Conservation (phyloP, 2,113 vertebrate genomes). For the Myotis lucifugus region DNA sequence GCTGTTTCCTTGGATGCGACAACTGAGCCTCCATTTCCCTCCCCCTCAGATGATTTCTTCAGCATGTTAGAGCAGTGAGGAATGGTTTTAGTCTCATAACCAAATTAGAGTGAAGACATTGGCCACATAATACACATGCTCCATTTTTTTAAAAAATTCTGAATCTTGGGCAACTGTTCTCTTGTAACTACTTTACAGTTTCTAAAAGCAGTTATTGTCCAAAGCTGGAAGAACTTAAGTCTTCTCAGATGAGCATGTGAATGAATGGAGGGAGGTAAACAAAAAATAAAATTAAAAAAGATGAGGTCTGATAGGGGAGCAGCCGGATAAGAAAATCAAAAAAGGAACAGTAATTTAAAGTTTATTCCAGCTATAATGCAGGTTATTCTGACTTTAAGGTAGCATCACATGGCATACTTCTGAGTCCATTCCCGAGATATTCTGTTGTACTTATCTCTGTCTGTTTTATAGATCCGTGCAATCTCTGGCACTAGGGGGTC, state of each 20-base stretch:
- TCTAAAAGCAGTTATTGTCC: slow-evolving; percentile 93
- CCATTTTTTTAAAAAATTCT: slow-evolving; percentile 87
- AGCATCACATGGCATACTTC: slow-evolving; percentile 99
- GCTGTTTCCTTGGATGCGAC: slow-evolving; percentile 85
- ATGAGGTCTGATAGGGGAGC: slow-evolving; percentile 91
- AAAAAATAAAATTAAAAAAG: slow-evolving; percentile 88
- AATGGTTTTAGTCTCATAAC: slow-evolving; percentile 90
- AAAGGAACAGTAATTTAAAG: slow-evolving; percentile 93
- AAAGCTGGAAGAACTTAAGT: slow-evolving; percentile 90
- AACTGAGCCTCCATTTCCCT: slow-evolving; percentile 85
- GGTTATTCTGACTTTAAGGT: slow-evolving; percentile 91
- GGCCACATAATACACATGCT: slow-evolving; percentile 93
- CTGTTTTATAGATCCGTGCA: background rate
- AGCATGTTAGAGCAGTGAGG: slow-evolving; percentile 89
- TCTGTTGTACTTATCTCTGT: slow-evolving; percentile 92
- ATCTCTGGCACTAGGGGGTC: slow-evolving; percentile 93
- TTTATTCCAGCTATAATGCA: slow-evolving; percentile 95
- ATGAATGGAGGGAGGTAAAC: slow-evolving; percentile 91
- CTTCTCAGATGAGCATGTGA: slow-evolving; percentile 93
- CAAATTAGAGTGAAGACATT: slow-evolving; percentile 91
- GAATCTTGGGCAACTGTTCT: slow-evolving; percentile 90
- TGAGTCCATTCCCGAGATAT: slow-evolving; percentile 99
- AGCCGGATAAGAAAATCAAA: slow-evolving; percentile 91
- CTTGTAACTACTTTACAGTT: slow-evolving; percentile 93
- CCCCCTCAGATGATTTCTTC: slow-evolving; percentile 87